Evolutionary conservation across 2,888 invertebrate genomes (phyloP).

Genomic region (Lagria hirta): DNA sequence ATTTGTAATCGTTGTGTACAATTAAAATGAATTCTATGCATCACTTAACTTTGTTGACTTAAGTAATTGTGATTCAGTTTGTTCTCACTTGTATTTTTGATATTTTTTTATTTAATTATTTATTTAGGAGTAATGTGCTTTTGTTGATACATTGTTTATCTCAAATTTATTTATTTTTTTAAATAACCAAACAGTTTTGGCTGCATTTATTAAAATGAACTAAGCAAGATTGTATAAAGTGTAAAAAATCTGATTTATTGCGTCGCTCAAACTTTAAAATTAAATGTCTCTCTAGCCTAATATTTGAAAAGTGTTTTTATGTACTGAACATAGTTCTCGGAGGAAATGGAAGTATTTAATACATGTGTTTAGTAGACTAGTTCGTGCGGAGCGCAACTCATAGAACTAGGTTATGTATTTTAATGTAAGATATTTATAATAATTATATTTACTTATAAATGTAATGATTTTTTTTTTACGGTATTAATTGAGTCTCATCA

Average conservation of each 20-base stretch:
- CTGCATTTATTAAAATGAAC: slow-evolving; percentile 22
- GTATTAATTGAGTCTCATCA: no score
- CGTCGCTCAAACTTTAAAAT: slow-evolving; percentile 42
- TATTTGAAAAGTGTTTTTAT: slow-evolving; percentile 40
- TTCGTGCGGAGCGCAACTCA: slow-evolving; percentile 49
- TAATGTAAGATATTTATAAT: slow-evolving; percentile 57
- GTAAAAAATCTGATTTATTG: slow-evolving; percentile 39
- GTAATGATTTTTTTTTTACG: slow-evolving; percentile 33
- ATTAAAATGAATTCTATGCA: slow-evolving; percentile 23
- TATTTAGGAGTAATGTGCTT: slow-evolving; percentile 43
- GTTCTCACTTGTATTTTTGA: slow-evolving; percentile 49
- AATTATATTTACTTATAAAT: slow-evolving; percentile 57
- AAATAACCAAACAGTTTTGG: slow-evolving; percentile 14
- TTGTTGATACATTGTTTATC: slow-evolving; percentile 25
- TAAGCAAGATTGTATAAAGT: slow-evolving; percentile 42
- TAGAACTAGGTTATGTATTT: slow-evolving; percentile 55
- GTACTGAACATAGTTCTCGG: slow-evolving; percentile 50
- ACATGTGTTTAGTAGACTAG: slow-evolving; percentile 53
- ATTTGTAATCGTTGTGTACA: slow-evolving; percentile 40
- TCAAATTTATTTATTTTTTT: slow-evolving; percentile 25
- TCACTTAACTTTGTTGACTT: slow-evolving; percentile 41
- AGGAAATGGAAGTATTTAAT: slow-evolving; percentile 46
- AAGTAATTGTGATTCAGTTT: slow-evolving; percentile 38
- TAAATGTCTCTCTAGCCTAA: slow-evolving; percentile 36
- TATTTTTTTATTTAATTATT: slow-evolving; percentile 48